Percentiles rank a stretch among this genome's conserved stretches.
Evolutionary conservation across 2,888 invertebrate species (phyloP).

Genomic region (Eulithis testata): DNA sequence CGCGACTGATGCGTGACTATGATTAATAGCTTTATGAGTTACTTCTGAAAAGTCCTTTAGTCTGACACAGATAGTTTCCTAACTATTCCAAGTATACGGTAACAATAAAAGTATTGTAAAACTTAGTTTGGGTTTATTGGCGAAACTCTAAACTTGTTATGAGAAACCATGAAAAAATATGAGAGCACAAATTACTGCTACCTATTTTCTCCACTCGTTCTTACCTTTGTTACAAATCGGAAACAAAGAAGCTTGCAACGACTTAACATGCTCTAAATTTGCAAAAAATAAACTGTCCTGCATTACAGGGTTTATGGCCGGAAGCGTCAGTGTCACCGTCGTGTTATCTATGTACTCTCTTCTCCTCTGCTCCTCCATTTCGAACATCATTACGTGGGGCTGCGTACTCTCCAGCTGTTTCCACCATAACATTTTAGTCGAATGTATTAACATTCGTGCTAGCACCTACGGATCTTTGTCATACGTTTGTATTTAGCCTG

Average conservation of each 20-base stretch:
- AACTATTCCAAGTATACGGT: conserved; percentile 12
- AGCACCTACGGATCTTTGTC: conserved; percentile 53
- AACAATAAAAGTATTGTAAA: conserved; percentile 10
- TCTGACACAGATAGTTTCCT: conserved; percentile 9
- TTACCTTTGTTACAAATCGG: conserved; percentile 84
- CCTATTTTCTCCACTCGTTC: conserved; percentile 23
- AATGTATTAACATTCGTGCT: conserved; percentile 51
- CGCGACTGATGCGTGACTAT: conserved; percentile 22
- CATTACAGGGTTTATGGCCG: conserved; percentile 68
- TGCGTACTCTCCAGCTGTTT: conserved; percentile 74
- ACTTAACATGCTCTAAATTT: conserved; percentile 84
- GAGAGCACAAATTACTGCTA: background rate
- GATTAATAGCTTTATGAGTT: conserved; percentile 23
- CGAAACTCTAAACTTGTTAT: background rate
- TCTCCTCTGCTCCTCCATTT: conserved; percentile 70
- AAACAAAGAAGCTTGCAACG: conserved; percentile 87
- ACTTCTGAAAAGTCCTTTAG: conserved; percentile 16
- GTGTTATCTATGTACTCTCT: conserved; percentile 67
- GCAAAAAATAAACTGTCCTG: conserved; percentile 74
- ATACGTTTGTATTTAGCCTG: conserved; percentile 51
- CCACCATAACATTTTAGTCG: conserved; percentile 80
- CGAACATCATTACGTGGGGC: conserved; percentile 70
- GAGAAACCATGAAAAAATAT: background rate
- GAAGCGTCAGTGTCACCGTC: conserved; percentile 68
- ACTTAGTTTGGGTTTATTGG: conserved; percentile 11